A percentile compares a stretch with the other conserved stretches of the same genome.
phyloP scores from a whole-genome alignment of 2,113 vertebrate species.

The Otis tarda region DNA sequence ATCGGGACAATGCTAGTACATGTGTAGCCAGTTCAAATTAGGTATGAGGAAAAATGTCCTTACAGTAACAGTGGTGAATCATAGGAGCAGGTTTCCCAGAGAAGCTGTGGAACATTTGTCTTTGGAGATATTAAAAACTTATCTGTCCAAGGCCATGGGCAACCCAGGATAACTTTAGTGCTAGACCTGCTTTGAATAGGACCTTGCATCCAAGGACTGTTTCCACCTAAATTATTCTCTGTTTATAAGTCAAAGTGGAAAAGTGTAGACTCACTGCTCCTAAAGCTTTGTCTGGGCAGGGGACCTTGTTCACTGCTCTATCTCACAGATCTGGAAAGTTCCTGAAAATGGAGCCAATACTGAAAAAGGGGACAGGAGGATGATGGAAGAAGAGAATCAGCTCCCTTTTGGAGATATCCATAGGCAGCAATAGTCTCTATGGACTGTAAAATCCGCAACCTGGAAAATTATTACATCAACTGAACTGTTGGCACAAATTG shows the following conservation, averaged over 20 bases:
- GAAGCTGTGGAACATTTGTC: neutral
- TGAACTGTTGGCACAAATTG: neutral
- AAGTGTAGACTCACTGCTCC: neutral
- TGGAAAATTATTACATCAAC: neutral
- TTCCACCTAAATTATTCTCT: neutral
- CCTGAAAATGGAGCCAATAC: neutral
- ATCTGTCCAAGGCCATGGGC: neutral
- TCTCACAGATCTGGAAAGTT: neutral
- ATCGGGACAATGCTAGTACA: accelerated
- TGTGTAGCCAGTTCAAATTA: neutral
- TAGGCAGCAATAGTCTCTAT: neutral
- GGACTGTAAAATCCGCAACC: neutral
- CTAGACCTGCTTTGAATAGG: neutral
- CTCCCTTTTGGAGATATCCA: neutral
- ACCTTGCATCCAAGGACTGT: neutral
- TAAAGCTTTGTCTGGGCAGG: neutral
- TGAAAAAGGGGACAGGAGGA: neutral
- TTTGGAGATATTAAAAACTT: neutral
- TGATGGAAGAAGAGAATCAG: neutral
- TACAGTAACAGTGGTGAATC: neutral
- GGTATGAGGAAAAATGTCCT: neutral
- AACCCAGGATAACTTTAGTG: neutral
- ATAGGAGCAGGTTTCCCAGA: neutral
- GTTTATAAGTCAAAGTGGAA: neutral
- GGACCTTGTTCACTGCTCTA: neutral